These are phyloP conservation scores for Achatina immaculata DNA, from an alignment of 1,140 invertebrate genomes.

Conservation along the genomic window DNA sequence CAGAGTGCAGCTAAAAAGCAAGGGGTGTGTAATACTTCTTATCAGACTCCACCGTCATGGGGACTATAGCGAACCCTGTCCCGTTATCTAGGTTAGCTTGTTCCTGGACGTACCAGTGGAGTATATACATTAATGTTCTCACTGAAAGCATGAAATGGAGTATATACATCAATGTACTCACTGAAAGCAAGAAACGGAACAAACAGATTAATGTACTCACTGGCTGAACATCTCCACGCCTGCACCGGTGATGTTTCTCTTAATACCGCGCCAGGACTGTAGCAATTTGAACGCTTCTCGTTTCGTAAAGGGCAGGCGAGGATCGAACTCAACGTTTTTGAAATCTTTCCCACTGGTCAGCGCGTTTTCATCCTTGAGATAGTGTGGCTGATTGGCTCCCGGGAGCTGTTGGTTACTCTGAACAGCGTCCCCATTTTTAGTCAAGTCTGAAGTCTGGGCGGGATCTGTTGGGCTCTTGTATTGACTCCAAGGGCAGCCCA, in stretches of 20 bases:
- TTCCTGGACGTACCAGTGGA: no score
- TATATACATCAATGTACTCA: no score
- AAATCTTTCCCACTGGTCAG: neutral
- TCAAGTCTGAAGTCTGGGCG: neutral
- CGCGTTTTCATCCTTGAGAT: neutral
- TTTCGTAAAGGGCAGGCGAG: neutral
- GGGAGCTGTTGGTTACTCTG: neutral
- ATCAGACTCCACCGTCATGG: no score
- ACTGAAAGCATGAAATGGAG: no score
- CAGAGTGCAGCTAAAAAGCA: no score
- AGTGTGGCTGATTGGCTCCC: neutral
- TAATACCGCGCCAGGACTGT: conserved; percentile 63
- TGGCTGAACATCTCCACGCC: conserved; percentile 61
- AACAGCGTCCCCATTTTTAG: neutral
- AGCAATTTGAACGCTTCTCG: conserved; percentile 48
- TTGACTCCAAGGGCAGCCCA: conserved; percentile 32
- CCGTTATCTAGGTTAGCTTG: no score
- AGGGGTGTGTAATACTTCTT: no score
- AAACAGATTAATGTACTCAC: conserved; percentile 50
- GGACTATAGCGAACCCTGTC: no score
- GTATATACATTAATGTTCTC: no score
- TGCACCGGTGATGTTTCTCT: conserved; percentile 55
- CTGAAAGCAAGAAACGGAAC: no score
- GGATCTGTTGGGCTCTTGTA: neutral
- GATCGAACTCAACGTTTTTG: neutral